These are phyloP conservation scores for Labroides dimidiatus DNA, from an alignment of 2,797 vertebrate genomes.

Conservation along the genomic window DNA sequence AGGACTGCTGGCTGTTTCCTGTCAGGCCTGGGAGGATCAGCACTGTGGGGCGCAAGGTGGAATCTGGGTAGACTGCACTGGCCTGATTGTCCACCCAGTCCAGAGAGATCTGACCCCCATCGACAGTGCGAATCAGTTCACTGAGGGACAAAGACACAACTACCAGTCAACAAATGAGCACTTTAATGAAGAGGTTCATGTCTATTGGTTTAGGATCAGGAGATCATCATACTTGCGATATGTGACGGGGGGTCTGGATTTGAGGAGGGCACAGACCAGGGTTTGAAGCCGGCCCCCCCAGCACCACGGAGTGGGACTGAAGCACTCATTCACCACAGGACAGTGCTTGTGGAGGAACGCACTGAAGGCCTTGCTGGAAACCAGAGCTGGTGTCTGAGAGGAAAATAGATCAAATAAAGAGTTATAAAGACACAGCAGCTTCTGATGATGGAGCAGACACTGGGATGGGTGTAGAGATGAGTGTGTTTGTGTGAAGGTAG, in stretches of 20 bases:
- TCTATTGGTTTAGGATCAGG: not conserved
- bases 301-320: slow-evolving; percentile 88
- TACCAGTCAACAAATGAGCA: not conserved
- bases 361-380: slow-evolving; percentile 79
- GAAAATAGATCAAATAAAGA: not conserved
- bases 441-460: rapidly evolving
- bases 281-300: slow-evolving; percentile 88
- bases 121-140: slow-evolving; percentile 82
- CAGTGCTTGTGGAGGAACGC: slow-evolving; percentile 83
- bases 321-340: slow-evolving; percentile 81
- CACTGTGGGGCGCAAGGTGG: slow-evolving; percentile 81
- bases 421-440: not conserved
- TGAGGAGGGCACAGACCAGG: slow-evolving; percentile 79
- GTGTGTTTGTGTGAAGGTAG: too few relatives aligned
- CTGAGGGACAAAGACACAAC: slow-evolving; percentile 59
- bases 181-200: not conserved
- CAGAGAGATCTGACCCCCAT: slow-evolving; percentile 88
- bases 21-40: slow-evolving; percentile 88
- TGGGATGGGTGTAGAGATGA: too few relatives aligned
- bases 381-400: slow-evolving; percentile 81
- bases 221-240: slow-evolving; percentile 84
- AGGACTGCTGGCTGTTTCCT: slow-evolving; percentile 85
- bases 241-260: slow-evolving; percentile 74
- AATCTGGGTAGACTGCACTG: slow-evolving; percentile 68
- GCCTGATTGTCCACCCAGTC: slow-evolving; percentile 84